Base-by-base conservation (phyloP, 2,888 invertebrate species). In the Strigamia crassipes region DNA sequence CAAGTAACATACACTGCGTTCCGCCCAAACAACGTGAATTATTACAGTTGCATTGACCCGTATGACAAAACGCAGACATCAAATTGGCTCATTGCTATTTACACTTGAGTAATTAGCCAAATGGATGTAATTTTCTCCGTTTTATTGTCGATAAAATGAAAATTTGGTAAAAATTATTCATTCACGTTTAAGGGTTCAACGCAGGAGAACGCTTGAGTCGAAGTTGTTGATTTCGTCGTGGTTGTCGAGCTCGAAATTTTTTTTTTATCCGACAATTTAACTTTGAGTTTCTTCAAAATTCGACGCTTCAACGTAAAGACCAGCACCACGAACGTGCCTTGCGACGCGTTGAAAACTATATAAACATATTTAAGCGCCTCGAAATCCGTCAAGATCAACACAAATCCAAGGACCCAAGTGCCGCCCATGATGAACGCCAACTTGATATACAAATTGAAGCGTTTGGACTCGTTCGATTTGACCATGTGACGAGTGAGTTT, bases 291-390 rank as follows among this genome's bases (percentile, higher is more conserved):
- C 6, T 18, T 61, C 23, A 61, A 61, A 61, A 61, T 18, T 3
- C 61, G 8, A 9, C n/a, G 10, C 83, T 87, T 88, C 77, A 85
- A 82, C 81, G 89, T 89, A 86, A 90, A 90, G 0, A 89, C 89
- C 5, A 89, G 84, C 84, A 90, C 89, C 81, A 90, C 89, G 85
- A 89, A 90, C 27, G 89, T 85, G 2, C 90, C 90, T 85, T 90
- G 89, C 3, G 89, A 86, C 2, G 88, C 87, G 84, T 89, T 89
- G 82, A 89, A 85, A 12, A 88, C 83, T 2, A 89, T 88, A 85
- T 89, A 90, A 2, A 88, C 85, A 84, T 89, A 89, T 88, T 89
- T 88, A 31, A 89, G 85, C 0, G 85, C 85, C 13, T 85, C 83
- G 27, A 86, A 83, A 5, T 86, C 85, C 0, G 86, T 83, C 6